Evolutionary conservation across 2,797 vertebrate species (phyloP).

Genomic region (Thalassophryne amazonica): DNA sequence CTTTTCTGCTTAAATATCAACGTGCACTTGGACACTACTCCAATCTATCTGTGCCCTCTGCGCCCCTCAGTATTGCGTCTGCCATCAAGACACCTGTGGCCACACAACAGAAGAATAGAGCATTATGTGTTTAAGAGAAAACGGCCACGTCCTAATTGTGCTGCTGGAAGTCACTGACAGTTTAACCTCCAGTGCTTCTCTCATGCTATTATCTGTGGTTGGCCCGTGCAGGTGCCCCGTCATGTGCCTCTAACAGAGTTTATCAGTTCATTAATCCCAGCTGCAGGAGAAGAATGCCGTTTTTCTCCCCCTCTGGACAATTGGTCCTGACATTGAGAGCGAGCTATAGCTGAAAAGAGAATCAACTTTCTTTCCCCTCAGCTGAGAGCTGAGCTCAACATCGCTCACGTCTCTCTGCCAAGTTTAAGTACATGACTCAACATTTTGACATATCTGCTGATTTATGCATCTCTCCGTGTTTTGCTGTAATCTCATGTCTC

Average conservation of each 20-base stretch:
- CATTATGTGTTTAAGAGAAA: slow-evolving; percentile 37
- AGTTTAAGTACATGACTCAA: slow-evolving; percentile 60
- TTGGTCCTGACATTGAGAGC: slow-evolving; percentile 50
- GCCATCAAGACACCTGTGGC: slow-evolving; percentile 6
- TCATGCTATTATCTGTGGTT: slow-evolving; percentile 31
- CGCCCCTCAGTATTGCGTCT: no score
- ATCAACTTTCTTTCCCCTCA: slow-evolving; percentile 21
- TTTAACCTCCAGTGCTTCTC: slow-evolving; percentile 22
- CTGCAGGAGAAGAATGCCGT: slow-evolving; percentile 48
- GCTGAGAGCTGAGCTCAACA: slow-evolving; percentile 43
- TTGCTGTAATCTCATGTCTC: slow-evolving; percentile 13
- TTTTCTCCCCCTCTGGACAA: slow-evolving; percentile 40
- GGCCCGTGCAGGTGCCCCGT: slow-evolving; percentile 21
- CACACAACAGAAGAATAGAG: slow-evolving; percentile 12
- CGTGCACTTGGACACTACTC: no score
- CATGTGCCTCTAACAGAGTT: slow-evolving; percentile 37
- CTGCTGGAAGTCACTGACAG: slow-evolving; percentile 23
- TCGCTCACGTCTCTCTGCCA: slow-evolving; percentile 49
- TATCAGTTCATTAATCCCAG: slow-evolving; percentile 64
- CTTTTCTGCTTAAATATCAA: no score
- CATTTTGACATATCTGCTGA: slow-evolving; percentile 47
- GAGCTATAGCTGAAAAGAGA: slow-evolving; percentile 54
- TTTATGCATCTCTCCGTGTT: slow-evolving; percentile 34
- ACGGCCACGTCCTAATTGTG: slow-evolving; percentile 16
- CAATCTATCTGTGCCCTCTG: no score